phyloP scores from a whole-genome alignment of 1,140 invertebrate genomes.

The Leptinotarsa texana region DNA sequence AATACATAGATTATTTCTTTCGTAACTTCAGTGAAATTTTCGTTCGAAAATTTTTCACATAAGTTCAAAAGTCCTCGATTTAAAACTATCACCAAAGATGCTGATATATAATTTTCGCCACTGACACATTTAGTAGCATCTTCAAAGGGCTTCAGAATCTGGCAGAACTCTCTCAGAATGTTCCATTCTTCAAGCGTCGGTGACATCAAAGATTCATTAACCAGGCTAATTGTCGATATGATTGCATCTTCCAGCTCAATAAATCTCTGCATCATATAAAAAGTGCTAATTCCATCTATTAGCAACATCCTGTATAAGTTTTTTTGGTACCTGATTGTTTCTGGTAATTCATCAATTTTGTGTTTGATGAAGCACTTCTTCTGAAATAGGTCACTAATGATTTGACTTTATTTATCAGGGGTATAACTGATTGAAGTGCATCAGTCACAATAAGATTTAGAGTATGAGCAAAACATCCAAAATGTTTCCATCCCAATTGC shows the following conservation, averaged over 20 bases:
- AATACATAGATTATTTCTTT: background rate
- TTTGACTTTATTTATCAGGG: conserved; percentile 37
- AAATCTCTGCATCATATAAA: conserved; percentile 50
- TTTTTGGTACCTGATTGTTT: conserved; percentile 5
- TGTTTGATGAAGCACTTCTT: conserved; percentile 35
- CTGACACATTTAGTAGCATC: conserved; percentile 39
- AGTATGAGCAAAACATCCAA: conserved; percentile 45
- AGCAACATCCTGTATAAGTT: conserved; percentile 34
- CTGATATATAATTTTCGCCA: conserved; percentile 38
- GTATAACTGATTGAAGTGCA: conserved; percentile 13
- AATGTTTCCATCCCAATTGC: conserved; percentile 38
- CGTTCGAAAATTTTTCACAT: too few relatives aligned
- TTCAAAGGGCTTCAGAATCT: conserved; percentile 46
- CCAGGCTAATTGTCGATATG: conserved; percentile 23
- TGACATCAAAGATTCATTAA: conserved; percentile 18
- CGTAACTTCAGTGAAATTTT: background rate
- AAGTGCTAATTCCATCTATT: conserved; percentile 53
- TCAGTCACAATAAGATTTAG: conserved; percentile 40
- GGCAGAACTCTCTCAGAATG: conserved; percentile 29
- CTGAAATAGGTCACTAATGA: conserved; percentile 42
- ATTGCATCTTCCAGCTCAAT: conserved; percentile 39
- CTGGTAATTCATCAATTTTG: conserved; percentile 37
- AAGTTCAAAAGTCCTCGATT: conserved; percentile 21
- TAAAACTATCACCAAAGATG: conserved; percentile 37
- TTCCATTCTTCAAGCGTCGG: conserved; percentile 33